A percentile compares a stretch with the other conserved stretches of the same genome.
Evolutionary conservation across 2,113 vertebrate genomes (phyloP).

Genomic region (Spermophilus dauricus): DNA sequence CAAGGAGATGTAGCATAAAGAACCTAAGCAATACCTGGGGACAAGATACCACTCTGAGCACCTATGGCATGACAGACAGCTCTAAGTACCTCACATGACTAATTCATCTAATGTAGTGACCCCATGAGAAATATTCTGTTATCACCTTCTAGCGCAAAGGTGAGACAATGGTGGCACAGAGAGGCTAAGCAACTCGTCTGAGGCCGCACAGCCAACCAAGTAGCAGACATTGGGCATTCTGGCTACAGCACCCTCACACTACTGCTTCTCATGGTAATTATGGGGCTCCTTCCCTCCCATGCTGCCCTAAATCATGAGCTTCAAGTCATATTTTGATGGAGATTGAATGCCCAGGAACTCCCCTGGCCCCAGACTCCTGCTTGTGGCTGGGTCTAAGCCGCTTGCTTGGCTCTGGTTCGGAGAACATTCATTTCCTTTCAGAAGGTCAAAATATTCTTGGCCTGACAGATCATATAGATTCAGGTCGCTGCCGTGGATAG

Average conservation of each 20-base stretch:
- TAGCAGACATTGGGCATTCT: neutral
- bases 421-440: constrained; percentile 45
- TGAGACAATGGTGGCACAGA: neutral
- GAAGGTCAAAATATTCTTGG: constrained; percentile 68
- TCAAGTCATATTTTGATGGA: neutral
- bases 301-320: neutral
- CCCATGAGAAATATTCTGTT: neutral
- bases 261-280: neutral
- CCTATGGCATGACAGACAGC: neutral
- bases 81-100: neutral
- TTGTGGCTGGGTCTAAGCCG: neutral
- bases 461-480: constrained; percentile 8
- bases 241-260: neutral
- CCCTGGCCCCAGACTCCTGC: neutral
- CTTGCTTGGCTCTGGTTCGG: neutral
- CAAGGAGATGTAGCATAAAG: neutral
- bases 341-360: constrained; percentile 8
- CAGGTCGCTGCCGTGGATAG: neutral
- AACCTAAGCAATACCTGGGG: neutral
- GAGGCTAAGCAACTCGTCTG: neutral
- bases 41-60: neutral
- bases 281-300: neutral
- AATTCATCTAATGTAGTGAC: neutral
- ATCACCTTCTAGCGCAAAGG: neutral
- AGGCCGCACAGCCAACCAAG: neutral